A percentile compares a stretch with the other conserved stretches of the same genome.
phyloP scores from a whole-genome alignment of 92 coral and sea anemone genomes.

The Montipora capitata region DNA sequence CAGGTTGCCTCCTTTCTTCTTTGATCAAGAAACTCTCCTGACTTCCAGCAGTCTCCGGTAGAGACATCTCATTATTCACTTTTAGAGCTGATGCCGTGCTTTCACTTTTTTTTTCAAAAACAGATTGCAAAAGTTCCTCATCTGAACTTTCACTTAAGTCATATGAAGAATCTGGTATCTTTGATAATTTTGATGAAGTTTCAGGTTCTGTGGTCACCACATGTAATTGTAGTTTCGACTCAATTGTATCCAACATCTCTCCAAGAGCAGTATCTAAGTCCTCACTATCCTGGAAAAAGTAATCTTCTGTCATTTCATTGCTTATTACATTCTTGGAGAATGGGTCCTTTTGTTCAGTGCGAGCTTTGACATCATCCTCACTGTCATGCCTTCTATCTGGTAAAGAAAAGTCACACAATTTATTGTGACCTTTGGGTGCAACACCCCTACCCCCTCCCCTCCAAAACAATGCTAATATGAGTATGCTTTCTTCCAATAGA shows the following conservation, averaged over 20 bases:
- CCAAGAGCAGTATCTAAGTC: conserved; percentile 7
- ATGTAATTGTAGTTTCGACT: background rate
- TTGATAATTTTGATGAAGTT: background rate
- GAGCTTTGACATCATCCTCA: background rate
- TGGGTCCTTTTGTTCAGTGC: background rate
- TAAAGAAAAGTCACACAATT: background rate
- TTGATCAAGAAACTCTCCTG: background rate
- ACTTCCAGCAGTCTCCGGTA: background rate
- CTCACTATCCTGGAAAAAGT: background rate
- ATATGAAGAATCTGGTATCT: too few relatives aligned
- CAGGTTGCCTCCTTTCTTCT: background rate
- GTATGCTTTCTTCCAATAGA: too few relatives aligned
- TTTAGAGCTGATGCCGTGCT: background rate
- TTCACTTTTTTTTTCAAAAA: background rate
- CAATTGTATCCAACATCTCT: background rate
- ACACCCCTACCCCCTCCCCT: too few relatives aligned
- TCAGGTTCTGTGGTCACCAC: background rate
- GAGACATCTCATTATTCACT: background rate
- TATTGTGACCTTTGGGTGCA: background rate
- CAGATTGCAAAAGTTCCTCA: background rate
- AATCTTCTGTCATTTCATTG: background rate
- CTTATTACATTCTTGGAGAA: background rate
- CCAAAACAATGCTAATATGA: too few relatives aligned
- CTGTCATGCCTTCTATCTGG: conserved; percentile 1
- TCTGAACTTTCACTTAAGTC: background rate